Evolutionary conservation across 2,888 invertebrate genomes (phyloP).

Genomic region (Parnassius mnemosyne): DNA sequence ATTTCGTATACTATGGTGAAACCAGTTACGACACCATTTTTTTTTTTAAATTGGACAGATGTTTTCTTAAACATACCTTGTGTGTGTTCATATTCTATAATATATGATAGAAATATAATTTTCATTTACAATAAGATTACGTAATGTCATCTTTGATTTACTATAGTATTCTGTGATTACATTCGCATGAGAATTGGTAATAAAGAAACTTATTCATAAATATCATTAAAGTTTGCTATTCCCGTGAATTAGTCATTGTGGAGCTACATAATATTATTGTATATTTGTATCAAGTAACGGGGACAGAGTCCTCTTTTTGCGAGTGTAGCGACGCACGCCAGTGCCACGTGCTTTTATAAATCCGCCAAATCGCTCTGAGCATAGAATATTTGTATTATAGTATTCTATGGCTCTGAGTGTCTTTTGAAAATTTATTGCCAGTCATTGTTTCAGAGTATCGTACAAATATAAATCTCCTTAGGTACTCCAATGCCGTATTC

Average conservation of each 20-base stretch:
- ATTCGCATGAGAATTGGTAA: conserved; percentile 12
- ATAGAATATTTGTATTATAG: too few species aligned
- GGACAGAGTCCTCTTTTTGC: conserved; percentile 52
- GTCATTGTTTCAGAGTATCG: too few species aligned
- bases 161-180: conserved; percentile 11
- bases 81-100: neutral
- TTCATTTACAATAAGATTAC: neutral
- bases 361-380: too few species aligned
- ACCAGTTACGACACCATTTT: too few species aligned
- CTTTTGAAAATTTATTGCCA: too few species aligned
- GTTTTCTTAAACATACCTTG: neutral
- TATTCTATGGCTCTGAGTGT: too few species aligned
- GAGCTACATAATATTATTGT: conserved; percentile 15
- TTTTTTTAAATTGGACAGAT: too few species aligned
- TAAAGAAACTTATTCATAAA: conserved; percentile 1
- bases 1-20: too few species aligned
- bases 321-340: conserved; percentile 45
- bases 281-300: conserved; percentile 32
- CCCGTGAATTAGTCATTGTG: conserved; percentile 45
- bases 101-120: neutral
- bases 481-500: too few species aligned
- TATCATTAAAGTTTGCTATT: conserved; percentile 35
- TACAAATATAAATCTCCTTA: too few species aligned
- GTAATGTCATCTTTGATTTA: conserved; percentile 1
- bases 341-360: conserved; percentile 44